Evolutionary conservation across 2,113 vertebrate genomes (phyloP), one percentile per base, ranked within the genome.

Genomic region (Mormyrus lacerda): DNA sequence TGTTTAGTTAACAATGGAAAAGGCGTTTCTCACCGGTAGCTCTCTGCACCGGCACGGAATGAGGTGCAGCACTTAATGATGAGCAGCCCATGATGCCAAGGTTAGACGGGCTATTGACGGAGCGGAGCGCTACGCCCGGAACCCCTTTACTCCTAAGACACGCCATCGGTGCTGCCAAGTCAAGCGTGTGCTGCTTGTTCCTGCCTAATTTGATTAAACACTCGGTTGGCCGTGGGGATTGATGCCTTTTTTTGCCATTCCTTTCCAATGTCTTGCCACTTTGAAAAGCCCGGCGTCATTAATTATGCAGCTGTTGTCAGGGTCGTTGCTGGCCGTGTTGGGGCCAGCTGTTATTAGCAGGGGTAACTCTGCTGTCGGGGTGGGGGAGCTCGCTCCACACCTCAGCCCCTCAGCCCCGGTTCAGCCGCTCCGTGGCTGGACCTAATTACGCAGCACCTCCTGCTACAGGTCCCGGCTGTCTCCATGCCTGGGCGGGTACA

Each of bases 371-470:
- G 95, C 95, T 95, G 95, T 95, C 92, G 91, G 92, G 61, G 61
- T 27, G 87, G 93, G 90, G 94, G 94, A 95, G 93, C 93, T 95
- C 96, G 95, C 95, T 94, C 93, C 95, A 95, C 94, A 96, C 95
- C 94, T 94, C 94, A 93, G 93, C 90, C 95, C 95, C 93, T 93
- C 95, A 94, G 94, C 92, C 47, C 61, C 90, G 95, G 95, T 94
- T 96, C 96, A 96, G 97, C 97, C 95, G 94, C 96, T 97, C 96
- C 96, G 95, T 92, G 88, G 93, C 95, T 94, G 94, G 96, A 93
- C 95, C 95, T 97, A 97, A 97, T 97, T 97, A 96, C 96, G 95
- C 96, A 95, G 93, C 95, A 96, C 96, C 96, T 94, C 94, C 95
- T 96, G 95, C 96, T 96, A 97, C 96, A 96, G 95, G 95, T 96